Conservation (phyloP, 2,888 invertebrate species). For the Apantesis nais region DNA sequence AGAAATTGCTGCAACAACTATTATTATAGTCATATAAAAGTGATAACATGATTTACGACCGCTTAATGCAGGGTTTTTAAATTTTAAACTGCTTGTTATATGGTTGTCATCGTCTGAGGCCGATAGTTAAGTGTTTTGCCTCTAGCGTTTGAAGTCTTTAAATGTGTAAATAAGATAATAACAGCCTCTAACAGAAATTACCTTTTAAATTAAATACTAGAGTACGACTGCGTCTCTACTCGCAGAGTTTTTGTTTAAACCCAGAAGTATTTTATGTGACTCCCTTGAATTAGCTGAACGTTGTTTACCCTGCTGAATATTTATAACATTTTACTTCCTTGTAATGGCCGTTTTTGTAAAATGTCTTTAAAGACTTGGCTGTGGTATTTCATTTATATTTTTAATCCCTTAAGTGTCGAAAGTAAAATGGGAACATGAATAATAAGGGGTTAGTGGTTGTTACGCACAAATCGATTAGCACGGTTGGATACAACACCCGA, state of each 20-base stretch:
- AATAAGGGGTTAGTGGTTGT: not conserved
- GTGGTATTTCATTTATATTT: not conserved
- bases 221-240: not conserved
- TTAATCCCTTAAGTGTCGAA: not conserved
- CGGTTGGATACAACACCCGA: too few species aligned
- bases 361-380: not conserved
- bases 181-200: not conserved
- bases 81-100: constrained; percentile 5
- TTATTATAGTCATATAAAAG: constrained; percentile 19
- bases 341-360: not conserved
- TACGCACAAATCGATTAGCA: not conserved
- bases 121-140: not conserved
- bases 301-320: not conserved
- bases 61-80: constrained; percentile 15
- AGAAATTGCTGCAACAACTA: constrained; percentile 30
- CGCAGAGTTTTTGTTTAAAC: not conserved
- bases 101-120: constrained; percentile 4
- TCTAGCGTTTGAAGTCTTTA: not conserved
- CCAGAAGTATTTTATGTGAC: not conserved
- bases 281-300: not conserved
- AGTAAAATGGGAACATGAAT: not conserved
- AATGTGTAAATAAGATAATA: not conserved
- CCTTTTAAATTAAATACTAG: not conserved
- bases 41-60: constrained; percentile 18
- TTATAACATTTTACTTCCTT: not conserved